These are phyloP conservation scores for Pseudopodoces humilis DNA, from an alignment of 2,113 vertebrate genomes.

Conservation along the genomic window DNA sequence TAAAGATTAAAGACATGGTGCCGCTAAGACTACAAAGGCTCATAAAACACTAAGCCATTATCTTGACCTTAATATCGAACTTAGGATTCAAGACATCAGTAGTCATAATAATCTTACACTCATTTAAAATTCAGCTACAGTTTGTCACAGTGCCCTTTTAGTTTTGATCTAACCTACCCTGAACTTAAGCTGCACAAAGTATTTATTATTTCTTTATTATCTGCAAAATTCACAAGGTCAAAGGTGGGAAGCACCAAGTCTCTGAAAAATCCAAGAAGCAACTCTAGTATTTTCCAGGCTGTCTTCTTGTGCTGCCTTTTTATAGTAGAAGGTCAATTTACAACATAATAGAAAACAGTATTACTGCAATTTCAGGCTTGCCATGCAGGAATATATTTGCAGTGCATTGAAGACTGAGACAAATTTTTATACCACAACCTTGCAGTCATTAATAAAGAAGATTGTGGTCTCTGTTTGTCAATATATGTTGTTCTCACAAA, in stretches of 20 bases:
- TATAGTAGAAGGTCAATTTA: conserved; percentile 37
- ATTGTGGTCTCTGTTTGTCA: conserved; percentile 26
- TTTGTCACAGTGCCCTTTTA: conserved; percentile 61
- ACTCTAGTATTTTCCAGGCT: background rate
- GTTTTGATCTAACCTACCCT: conserved; percentile 57
- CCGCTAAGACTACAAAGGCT: conserved; percentile 63
- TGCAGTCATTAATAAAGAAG: conserved; percentile 43
- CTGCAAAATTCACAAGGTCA: conserved; percentile 52
- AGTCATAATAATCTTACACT: conserved; percentile 66
- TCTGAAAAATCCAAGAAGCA: conserved; percentile 34
- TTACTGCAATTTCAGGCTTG: conserved; percentile 33
- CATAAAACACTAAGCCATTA: conserved; percentile 79
- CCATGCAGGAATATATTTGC: conserved; percentile 28
- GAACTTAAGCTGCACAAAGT: conserved; percentile 57
- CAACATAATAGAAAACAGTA: conserved; percentile 40
- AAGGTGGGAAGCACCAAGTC: conserved; percentile 33
- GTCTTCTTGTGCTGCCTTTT: background rate
- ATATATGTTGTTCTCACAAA: background rate
- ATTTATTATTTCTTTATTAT: conserved; percentile 64
- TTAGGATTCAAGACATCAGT: conserved; percentile 74
- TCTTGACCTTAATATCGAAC: conserved; percentile 76
- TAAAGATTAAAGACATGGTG: conserved; percentile 78
- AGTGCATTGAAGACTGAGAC: background rate
- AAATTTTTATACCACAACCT: conserved; percentile 27
- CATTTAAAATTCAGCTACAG: conserved; percentile 76